phyloP scores from a whole-genome alignment of 1,140 invertebrate species.

The Drosophila gunungcola region DNA sequence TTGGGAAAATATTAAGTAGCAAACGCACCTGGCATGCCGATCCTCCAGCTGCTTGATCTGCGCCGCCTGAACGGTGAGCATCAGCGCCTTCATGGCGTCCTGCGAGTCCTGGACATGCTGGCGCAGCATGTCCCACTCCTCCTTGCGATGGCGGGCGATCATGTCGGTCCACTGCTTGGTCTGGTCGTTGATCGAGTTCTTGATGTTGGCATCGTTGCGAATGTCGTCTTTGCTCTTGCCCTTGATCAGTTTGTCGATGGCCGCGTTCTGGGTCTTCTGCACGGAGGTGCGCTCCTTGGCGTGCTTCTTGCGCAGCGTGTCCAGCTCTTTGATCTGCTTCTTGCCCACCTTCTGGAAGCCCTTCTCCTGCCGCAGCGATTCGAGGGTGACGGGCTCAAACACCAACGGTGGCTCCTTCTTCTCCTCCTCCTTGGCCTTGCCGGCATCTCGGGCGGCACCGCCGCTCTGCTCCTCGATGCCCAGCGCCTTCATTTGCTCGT shows the following conservation, averaged over 20 bases:
- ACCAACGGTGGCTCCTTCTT: slow-evolving; percentile 90
- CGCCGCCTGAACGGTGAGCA: slow-evolving; percentile 92
- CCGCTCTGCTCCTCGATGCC: slow-evolving; percentile 93
- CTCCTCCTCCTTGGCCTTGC: slow-evolving; percentile 89
- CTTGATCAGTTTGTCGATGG: slow-evolving; percentile 97
- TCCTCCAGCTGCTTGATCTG: slow-evolving; percentile 96
- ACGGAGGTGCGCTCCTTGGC: slow-evolving; percentile 96
- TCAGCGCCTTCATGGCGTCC: slow-evolving; percentile 93
- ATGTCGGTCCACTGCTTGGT: slow-evolving; percentile 97
- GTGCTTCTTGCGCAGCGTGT: slow-evolving; percentile 95
- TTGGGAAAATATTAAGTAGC: neutral
- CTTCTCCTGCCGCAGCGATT: slow-evolving; percentile 96
- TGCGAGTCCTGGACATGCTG: slow-evolving; percentile 94
- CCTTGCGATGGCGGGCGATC: slow-evolving; percentile 94
- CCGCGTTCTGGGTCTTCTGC: slow-evolving; percentile 97
- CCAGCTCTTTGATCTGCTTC: slow-evolving; percentile 98
- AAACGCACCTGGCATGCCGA: slow-evolving; percentile 92
- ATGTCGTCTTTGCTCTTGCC: slow-evolving; percentile 95
- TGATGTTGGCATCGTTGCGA: slow-evolving; percentile 91
- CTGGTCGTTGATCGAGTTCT: slow-evolving; percentile 94
- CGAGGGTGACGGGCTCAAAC: slow-evolving; percentile 96
- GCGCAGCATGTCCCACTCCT: slow-evolving; percentile 95
- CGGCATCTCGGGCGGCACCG: slow-evolving; percentile 84
- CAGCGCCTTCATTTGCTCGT: slow-evolving; percentile 96
- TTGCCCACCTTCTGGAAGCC: slow-evolving; percentile 96